phyloP scores from a whole-genome alignment of 2,113 vertebrate genomes.

The Steatornis caripensis region DNA sequence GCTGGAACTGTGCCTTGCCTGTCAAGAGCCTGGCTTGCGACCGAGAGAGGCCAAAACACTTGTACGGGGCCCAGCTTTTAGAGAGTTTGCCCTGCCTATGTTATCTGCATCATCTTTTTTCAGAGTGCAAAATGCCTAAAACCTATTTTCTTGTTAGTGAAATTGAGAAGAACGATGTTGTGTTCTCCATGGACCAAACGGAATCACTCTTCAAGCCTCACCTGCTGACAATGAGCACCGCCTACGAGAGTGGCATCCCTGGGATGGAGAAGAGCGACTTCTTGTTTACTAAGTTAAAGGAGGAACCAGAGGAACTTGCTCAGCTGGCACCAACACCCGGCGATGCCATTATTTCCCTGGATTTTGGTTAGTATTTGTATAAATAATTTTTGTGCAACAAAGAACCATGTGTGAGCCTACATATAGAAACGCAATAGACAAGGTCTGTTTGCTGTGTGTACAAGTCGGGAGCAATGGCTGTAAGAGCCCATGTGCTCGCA shows the following conservation, averaged over 20 bases:
- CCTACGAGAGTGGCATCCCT: conserved; percentile 73
- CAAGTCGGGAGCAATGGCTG: background rate
- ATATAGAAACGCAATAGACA: background rate
- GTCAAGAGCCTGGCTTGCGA: background rate
- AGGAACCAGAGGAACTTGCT: conserved; percentile 93
- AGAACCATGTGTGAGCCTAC: background rate
- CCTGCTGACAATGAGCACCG: conserved; percentile 73
- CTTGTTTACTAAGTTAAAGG: conserved; percentile 91
- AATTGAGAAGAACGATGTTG: conserved; percentile 88
- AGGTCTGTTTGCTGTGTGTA: background rate
- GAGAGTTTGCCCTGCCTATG: background rate
- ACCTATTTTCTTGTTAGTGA: conserved; percentile 73
- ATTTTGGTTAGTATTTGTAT: conserved; percentile 84
- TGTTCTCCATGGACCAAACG: conserved; percentile 96
- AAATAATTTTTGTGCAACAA: background rate
- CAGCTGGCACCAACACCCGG: conserved; percentile 92
- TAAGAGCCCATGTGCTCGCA: background rate
- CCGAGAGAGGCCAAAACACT: background rate
- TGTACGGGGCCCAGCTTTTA: background rate
- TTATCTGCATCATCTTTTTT: background rate
- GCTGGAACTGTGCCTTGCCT: conserved; percentile 16
- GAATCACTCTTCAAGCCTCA: conserved; percentile 88
- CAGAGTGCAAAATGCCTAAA: conserved; percentile 37
- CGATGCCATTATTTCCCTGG: conserved; percentile 87
- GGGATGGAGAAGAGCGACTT: conserved; percentile 72